A percentile compares a stretch with the other conserved stretches of the same genome.
These are phyloP conservation scores for Clusia tigrina DNA, from an alignment of 2,888 invertebrate genomes.

Conservation along the genomic window DNA sequence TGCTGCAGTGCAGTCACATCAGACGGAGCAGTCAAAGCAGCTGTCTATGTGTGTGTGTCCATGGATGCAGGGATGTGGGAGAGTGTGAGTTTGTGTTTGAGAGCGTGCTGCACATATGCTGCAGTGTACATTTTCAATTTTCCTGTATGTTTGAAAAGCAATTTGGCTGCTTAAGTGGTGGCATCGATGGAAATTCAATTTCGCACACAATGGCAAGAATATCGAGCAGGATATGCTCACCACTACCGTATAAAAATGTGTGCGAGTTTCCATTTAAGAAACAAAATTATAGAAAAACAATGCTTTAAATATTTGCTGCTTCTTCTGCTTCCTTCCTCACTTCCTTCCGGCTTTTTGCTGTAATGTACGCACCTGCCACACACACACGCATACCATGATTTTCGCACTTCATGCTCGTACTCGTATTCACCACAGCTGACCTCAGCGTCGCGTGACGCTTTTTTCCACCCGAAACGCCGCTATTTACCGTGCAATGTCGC, in stretches of 20 bases:
- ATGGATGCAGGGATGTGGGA: not conserved
- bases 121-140: conserved; percentile 20
- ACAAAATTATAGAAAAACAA: not conserved
- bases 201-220: not conserved
- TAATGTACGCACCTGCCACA: not conserved
- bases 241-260: too few species aligned
- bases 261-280: too few species aligned
- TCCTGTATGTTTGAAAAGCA: conserved; percentile 10
- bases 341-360: not conserved
- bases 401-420: too few species aligned
- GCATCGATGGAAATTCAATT: conserved; percentile 14
- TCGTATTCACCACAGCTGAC: not conserved
- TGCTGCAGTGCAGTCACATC: conserved; percentile 7
- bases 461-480: not conserved
- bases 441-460: not conserved
- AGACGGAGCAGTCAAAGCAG: too few species aligned
- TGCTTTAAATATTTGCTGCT: not conserved
- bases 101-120: conserved; percentile 7
- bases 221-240: too few species aligned
- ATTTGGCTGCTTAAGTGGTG: conserved; percentile 10
- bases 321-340: not conserved
- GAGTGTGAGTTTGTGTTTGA: not conserved
- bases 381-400: not conserved
- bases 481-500: too few species aligned
- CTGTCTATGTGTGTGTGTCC: not conserved